Evolutionary conservation across 2,888 invertebrate genomes (phyloP).

Genomic region (Pristionchus mayeri): DNA sequence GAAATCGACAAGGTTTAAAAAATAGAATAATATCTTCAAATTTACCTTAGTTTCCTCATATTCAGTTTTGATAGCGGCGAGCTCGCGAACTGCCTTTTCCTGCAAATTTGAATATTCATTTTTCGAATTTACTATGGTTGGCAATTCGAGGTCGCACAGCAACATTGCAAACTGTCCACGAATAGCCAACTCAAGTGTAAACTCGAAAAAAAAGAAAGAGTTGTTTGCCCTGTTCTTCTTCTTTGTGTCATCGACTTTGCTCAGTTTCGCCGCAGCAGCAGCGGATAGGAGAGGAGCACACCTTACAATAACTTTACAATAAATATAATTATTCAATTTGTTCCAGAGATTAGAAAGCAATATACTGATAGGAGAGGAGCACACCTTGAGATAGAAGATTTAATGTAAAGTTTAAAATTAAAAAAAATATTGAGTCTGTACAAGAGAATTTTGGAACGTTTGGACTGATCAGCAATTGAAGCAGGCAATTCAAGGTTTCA

Average conservation of each 20-base stretch:
- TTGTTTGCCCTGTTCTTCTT: constrained; percentile 25
- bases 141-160: too few species aligned
- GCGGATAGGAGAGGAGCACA: constrained; percentile 15
- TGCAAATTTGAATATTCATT: not conserved
- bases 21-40: too few species aligned
- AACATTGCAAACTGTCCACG: too few species aligned
- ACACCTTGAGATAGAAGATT: too few species aligned
- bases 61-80: constrained; percentile 9
- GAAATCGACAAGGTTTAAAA: too few species aligned
- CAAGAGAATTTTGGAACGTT: too few species aligned
- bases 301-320: not conserved
- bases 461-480: too few species aligned
- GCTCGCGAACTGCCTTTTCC: not conserved
- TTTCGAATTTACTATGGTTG: not conserved
- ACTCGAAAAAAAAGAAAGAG: not conserved
- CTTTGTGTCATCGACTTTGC: not conserved
- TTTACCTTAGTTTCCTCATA: constrained; percentile 32
- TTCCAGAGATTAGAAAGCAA: not conserved
- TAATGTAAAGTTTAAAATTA: too few species aligned
- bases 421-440: too few species aligned
- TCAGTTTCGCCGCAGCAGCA: not conserved
- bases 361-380: too few species aligned
- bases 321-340: not conserved
- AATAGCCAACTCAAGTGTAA: too few species aligned
- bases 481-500: too few species aligned